Evolutionary conservation across 2,888 invertebrate genomes (phyloP), one percentile per base, ranked within the genome.

Genomic region (Nephrotoma guestfalica): DNA sequence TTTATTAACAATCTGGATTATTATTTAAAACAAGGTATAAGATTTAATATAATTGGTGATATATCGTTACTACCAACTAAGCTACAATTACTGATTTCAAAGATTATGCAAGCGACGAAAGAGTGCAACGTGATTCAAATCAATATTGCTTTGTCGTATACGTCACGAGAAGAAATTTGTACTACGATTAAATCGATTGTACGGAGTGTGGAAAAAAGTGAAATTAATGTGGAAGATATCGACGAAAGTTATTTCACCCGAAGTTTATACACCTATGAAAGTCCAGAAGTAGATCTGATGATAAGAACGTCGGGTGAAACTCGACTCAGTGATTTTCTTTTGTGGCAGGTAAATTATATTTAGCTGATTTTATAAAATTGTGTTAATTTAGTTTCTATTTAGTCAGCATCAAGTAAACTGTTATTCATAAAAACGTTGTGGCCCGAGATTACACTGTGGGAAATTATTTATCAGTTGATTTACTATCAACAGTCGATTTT

Each of bases 301-400:
- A 95, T 99, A 83, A 93, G 99, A 88, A 99, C 99, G 3, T 99
- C 99, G 0, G 99, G 99, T 15, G 99, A 99, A 93, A 95, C 96
- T 11, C 93, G 98, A 87, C 93, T 98, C 1, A 97, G 97, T 89
- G 98, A 99, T 91, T 99, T 99, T 90, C 93, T 99, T 89, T 93
- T 99, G 88, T 99, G 98, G 98, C 99, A 99, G 95, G 96, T 96
- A 91, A 90, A 91, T 88, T 90, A 87, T 86, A 18, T 41, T 86
- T 86, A 11, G 43, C 6, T 43, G 0, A 9, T 6, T 43, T 9
- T 43, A 43, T 43, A 43, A 43, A 43, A 6, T 43, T 9, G 9
- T 43, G 43, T 43, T 43, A 43, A 43, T 30, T 30, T 30, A 2
- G 2, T 30, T 30, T 30, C 2, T 30, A 30, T 3, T 30, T 30